These are phyloP conservation scores for Pipa parva DNA, from an alignment of 2,113 vertebrate genomes.

Conservation along the genomic window DNA sequence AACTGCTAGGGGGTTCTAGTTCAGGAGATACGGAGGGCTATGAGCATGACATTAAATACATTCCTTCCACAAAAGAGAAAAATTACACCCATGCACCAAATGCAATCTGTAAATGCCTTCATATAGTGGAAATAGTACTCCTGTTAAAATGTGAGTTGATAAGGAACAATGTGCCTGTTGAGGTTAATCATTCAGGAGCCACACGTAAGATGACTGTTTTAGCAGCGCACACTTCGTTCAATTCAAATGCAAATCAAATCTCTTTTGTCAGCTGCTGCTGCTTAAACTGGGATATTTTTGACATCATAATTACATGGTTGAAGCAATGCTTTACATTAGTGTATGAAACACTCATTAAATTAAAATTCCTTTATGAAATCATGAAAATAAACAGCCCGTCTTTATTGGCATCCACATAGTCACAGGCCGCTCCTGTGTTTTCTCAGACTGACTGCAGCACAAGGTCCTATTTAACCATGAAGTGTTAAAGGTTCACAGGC, in stretches of 20 bases:
- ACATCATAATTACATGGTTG: constrained; percentile 86
- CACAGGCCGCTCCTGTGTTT: constrained; percentile 82
- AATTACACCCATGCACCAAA: no score
- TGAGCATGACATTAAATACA: no score
- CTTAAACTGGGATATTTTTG: constrained; percentile 85
- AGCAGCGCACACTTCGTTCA: constrained; percentile 58
- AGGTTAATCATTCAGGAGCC: constrained; percentile 55
- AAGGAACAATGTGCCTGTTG: constrained; percentile 42
- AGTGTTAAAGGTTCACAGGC: constrained; percentile 80
- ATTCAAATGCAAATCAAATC: constrained; percentile 72
- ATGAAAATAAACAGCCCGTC: constrained; percentile 98
- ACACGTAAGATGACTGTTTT: constrained; percentile 53
- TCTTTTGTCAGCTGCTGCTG: constrained; percentile 70
- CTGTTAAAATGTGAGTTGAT: neutral
- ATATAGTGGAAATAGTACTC: constrained; percentile 18
- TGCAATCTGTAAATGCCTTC: no score
- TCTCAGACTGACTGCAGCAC: constrained; percentile 70
- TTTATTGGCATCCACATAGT: constrained; percentile 85
- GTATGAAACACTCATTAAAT: constrained; percentile 90
- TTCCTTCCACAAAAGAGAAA: no score
- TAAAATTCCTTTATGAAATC: constrained; percentile 94
- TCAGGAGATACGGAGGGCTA: no score
- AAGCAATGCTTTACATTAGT: constrained; percentile 85
- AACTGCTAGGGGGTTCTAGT: no score
- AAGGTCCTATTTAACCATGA: constrained; percentile 62